Evolutionary conservation across 2,888 invertebrate genomes (phyloP), one percentile per base, ranked within the genome.

Genomic region (Neoitamus cyanurus): DNA sequence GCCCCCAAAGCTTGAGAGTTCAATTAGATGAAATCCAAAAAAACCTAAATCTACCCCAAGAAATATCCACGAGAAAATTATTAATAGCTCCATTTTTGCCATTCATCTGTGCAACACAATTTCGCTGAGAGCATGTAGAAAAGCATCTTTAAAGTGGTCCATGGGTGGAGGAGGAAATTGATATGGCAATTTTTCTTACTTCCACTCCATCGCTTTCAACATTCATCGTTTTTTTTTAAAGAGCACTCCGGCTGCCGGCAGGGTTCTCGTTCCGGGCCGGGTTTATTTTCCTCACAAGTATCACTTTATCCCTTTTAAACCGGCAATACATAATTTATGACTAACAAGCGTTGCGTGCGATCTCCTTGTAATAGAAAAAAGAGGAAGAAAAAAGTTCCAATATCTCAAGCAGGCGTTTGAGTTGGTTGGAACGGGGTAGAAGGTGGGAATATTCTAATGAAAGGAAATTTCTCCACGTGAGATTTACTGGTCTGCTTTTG

Each of bases 291-390:
- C 31, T 20, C 36, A 70, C 36, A 73, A 73, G 34, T 34, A 73
- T 73, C 34, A 20, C 36, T 73, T 73, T 73, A 73, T 73, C 25
- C 73, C 73, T 36, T 31, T 58, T 36, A 73, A 73, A 36, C 73
- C 36, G 34, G 73, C 31, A 73, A 73, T 73, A n/a, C 73, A 73
- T 73, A 73, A 73, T 73, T 73, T 73, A 73, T 73, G 34, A 34
- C 31, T 73, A 36, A 36, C 31, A 34, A 34, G 34, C 15, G 37
- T 58, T 58, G 58, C 58, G 58, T 58, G 58, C 58, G 25, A 58
- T 58, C 58, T 58, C 58, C 58, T 58, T 58, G 15, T 20, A 58
- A 58, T 58, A 58, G 20, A 20, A 58, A 25, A 25, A 20, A 6
- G 4, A 46, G 11, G 13, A 4, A 13, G 13, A 46, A 20, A 9